These are phyloP conservation scores for Perdix hodgsoniae DNA, from an alignment of 2,797 vertebrate species.

Conservation along the genomic window DNA sequence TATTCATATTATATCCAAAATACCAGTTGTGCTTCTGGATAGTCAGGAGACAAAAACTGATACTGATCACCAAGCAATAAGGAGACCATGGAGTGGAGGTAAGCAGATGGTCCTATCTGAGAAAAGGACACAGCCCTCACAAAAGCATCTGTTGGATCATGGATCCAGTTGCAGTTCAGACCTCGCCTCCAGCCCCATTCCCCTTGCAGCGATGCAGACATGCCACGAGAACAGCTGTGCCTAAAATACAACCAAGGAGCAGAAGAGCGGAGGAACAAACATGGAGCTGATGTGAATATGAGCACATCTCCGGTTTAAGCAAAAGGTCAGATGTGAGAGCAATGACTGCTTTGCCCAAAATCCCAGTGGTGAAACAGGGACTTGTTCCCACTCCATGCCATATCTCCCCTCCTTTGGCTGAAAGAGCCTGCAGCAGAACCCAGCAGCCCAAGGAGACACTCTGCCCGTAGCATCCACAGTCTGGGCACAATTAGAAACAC, in stretches of 20 bases:
- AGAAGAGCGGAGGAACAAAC: not conserved
- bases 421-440: not conserved
- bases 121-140: not conserved
- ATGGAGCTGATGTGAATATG: fast-evolving
- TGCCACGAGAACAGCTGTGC: not conserved
- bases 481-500: slow-evolving; percentile 17
- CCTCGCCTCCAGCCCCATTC: not conserved
- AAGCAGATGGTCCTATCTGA: not conserved
- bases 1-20: not conserved
- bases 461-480: not conserved
- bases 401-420: not conserved
- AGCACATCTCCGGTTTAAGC: not conserved
- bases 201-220: not conserved
- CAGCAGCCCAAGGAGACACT: not conserved
- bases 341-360: not conserved
- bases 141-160: not conserved
- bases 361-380: fast-evolving
- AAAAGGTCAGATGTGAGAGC: fast-evolving
- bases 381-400: fast-evolving
- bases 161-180: not conserved
- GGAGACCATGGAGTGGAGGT: not conserved
- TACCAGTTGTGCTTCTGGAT: not conserved
- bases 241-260: not conserved
- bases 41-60: not conserved
- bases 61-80: not conserved